Percentiles rank a stretch among this genome's conserved stretches.
Evolutionary conservation across 2,113 vertebrate genomes (phyloP).

Genomic region (Solea solea): DNA sequence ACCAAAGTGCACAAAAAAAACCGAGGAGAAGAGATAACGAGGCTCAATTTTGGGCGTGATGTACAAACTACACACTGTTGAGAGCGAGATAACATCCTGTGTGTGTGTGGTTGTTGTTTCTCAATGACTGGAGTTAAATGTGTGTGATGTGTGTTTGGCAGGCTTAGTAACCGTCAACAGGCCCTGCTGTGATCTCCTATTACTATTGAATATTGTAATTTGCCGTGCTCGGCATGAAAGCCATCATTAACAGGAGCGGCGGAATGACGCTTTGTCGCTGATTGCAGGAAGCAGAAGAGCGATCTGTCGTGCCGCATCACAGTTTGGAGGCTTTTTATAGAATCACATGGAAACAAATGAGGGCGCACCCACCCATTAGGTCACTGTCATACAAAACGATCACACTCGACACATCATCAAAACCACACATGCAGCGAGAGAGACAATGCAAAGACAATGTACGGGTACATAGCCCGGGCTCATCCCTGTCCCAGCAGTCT

Average conservation of each 20-base stretch:
- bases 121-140: constrained; percentile 48
- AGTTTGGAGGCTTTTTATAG: constrained; percentile 46
- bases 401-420: constrained; percentile 5
- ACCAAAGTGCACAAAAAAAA: constrained; percentile 10
- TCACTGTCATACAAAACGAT: constrained; percentile 18
- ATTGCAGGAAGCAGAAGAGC: constrained; percentile 38
- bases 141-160: constrained; percentile 42
- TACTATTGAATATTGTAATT: constrained; percentile 55
- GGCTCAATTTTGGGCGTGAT: constrained; percentile 12
- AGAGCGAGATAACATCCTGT: constrained; percentile 23
- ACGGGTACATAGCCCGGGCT: constrained; percentile 2
- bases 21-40: constrained; percentile 37
- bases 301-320: constrained; percentile 13
- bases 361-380: neutral
- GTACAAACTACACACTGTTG: constrained; percentile 20
- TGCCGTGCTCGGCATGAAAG: constrained; percentile 47
- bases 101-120: constrained; percentile 25
- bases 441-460: constrained; percentile 23
- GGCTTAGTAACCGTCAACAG: constrained; percentile 43
- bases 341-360: constrained; percentile 12
- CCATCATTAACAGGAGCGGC: constrained; percentile 42
- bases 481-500: constrained; percentile 29
- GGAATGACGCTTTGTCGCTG: constrained; percentile 41
- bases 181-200: constrained; percentile 39
- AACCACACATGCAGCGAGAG: constrained; percentile 13